These are phyloP conservation scores for Ginglymostoma cirratum DNA, from an alignment of 2,113 vertebrate species.

Conservation along the genomic window DNA sequence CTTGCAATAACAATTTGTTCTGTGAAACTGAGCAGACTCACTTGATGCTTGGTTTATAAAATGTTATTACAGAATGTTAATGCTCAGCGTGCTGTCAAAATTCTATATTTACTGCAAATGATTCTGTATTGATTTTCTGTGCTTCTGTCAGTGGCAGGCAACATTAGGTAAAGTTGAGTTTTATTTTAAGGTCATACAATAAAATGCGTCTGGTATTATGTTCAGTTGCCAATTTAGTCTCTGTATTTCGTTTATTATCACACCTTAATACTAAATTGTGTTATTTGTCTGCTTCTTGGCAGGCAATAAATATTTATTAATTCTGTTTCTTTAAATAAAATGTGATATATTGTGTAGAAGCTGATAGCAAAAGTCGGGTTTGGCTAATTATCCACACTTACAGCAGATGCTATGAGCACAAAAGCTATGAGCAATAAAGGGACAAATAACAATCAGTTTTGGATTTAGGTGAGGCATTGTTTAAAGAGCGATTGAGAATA, in stretches of 20 bases:
- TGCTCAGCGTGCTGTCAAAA: neutral
- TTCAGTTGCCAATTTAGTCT: neutral
- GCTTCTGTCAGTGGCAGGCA: neutral
- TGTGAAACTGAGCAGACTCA: neutral
- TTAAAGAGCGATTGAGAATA: neutral
- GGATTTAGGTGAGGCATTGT: neutral
- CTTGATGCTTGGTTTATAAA: neutral
- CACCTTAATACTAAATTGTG: neutral
- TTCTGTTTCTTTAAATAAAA: neutral
- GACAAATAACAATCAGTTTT: neutral
- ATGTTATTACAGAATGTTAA: neutral
- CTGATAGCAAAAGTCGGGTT: neutral
- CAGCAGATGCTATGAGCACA: neutral
- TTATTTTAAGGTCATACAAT: neutral
- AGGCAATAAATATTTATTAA: slow-evolving; percentile 17
- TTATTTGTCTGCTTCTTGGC: neutral
- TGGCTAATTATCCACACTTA: neutral
- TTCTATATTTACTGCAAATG: neutral
- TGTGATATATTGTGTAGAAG: neutral
- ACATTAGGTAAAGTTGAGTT: neutral
- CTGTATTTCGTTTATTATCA: neutral
- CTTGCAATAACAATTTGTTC: neutral
- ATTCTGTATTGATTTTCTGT: neutral
- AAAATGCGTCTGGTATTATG: neutral
- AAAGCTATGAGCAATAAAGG: neutral